phyloP scores from a whole-genome alignment of 2,888 invertebrate genomes.

The Thymelicus sylvestris region DNA sequence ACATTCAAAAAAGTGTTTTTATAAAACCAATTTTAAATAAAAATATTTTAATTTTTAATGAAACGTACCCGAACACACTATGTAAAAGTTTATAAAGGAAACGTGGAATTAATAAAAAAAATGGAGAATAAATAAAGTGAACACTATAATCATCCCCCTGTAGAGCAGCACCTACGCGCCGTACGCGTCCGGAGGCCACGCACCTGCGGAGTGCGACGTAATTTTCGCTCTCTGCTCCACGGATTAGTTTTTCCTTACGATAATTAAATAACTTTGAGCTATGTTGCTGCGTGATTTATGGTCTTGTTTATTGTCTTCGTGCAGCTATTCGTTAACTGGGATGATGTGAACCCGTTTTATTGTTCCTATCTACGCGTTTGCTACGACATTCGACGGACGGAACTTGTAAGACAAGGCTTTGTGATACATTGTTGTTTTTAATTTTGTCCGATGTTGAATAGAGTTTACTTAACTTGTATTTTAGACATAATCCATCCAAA shows the following conservation, averaged over 20 bases:
- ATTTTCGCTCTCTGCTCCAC: conserved; percentile 72
- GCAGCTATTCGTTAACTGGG: conserved; percentile 48
- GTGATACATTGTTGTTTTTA: conserved; percentile 7
- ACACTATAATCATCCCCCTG: conserved; percentile 54
- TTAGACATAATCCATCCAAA: too few relatives aligned
- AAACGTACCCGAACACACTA: too few relatives aligned
- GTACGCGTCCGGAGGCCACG: conserved; percentile 57
- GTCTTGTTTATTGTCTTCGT: conserved; percentile 76
- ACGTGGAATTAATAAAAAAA: too few relatives aligned
- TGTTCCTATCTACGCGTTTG: conserved; percentile 28
- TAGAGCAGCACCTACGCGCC: conserved; percentile 51
- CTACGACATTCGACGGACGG: conserved; percentile 19
- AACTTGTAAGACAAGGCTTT: conserved; percentile 19
- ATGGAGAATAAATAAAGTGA: not conserved
- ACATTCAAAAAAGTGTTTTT: too few relatives aligned
- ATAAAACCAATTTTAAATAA: too few relatives aligned
- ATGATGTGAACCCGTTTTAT: conserved; percentile 55
- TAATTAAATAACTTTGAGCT: conserved; percentile 85
- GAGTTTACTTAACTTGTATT: not conserved
- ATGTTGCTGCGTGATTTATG: conserved; percentile 79
- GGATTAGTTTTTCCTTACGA: conserved; percentile 84
- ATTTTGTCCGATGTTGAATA: not conserved
- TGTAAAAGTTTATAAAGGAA: too few relatives aligned
- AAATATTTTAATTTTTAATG: too few relatives aligned
- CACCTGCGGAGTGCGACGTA: conserved; percentile 71